These are phyloP conservation scores for Microchirus variegatus DNA, from an alignment of 2,797 vertebrate species.

Conservation along the genomic window DNA sequence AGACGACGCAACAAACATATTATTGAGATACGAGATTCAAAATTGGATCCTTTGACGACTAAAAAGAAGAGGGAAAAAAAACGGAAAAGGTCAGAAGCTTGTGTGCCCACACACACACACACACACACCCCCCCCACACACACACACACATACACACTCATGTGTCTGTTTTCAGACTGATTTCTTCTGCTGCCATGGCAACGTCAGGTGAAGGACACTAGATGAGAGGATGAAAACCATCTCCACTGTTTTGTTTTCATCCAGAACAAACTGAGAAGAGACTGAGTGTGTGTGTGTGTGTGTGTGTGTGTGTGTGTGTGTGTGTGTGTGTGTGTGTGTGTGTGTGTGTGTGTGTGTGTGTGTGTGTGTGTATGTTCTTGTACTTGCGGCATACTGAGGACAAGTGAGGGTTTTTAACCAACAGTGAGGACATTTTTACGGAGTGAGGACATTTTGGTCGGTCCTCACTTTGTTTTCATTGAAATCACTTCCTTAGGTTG, in stretches of 20 bases:
- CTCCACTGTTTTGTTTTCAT: conserved; percentile 30
- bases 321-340: conserved; percentile 3
- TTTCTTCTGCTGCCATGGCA: conserved; percentile 66
- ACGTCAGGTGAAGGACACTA: conserved; percentile 63
- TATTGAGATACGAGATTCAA: no score
- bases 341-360: neutral
- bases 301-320: conserved; percentile 11
- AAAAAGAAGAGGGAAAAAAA: no score
- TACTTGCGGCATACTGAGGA: no score
- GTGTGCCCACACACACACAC: no score
- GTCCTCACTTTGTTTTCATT: no score
- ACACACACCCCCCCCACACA: neutral
- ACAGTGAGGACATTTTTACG: no score
- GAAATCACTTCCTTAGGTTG: no score
- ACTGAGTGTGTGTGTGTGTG: neutral
- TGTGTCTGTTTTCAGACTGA: conserved; percentile 33
- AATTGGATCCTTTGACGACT: no score
- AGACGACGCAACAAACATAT: no score
- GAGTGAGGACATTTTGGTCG: no score
- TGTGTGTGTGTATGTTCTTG: neutral
- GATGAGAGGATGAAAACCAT: conserved; percentile 52
- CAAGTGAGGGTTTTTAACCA: no score
- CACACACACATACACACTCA: neutral
- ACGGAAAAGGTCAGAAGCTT: no score
- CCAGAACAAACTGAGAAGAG: conserved; percentile 30